Conservation (phyloP, 1,140 invertebrate genomes). For the Drosophila sp. region DNA sequence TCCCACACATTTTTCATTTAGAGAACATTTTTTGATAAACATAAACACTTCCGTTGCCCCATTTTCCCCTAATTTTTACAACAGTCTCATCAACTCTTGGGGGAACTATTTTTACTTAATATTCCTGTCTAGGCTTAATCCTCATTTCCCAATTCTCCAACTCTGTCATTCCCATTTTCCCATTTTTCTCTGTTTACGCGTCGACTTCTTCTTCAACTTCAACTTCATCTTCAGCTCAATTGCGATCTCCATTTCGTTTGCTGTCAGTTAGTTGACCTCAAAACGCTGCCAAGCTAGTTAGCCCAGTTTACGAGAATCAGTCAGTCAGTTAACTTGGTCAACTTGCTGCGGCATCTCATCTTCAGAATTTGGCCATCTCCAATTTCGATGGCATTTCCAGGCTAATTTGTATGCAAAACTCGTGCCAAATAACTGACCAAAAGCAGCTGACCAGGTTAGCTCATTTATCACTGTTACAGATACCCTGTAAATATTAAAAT, state of each 20-base stretch:
- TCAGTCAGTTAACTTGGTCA: slow-evolving; percentile 34
- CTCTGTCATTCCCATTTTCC: slow-evolving; percentile 11
- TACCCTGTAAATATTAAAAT: slow-evolving; percentile 6
- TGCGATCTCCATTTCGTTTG: slow-evolving; percentile 65
- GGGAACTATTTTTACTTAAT: slow-evolving; percentile 72
- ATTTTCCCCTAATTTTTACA: slow-evolving; percentile 13
- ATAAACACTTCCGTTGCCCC: slow-evolving; percentile 73
- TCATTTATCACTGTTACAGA: slow-evolving; percentile 68
- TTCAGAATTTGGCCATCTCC: slow-evolving; percentile 32
- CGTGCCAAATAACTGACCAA: slow-evolving; percentile 65
- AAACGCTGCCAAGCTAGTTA: slow-evolving; percentile 61
- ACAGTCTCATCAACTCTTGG: slow-evolving; percentile 37
- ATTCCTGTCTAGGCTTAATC: slow-evolving; percentile 60
- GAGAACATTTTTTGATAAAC: slow-evolving; percentile 45
- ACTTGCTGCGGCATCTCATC: slow-evolving; percentile 14
- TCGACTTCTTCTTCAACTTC: slow-evolving; percentile 22
- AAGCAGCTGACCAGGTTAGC: slow-evolving; percentile 63
- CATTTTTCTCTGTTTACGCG: neutral
- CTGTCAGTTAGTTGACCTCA: slow-evolving; percentile 71
- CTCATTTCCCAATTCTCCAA: slow-evolving; percentile 18
- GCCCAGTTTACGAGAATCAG: slow-evolving; percentile 62
- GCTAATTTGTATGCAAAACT: slow-evolving; percentile 80
- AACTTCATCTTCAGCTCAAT: too few species aligned
- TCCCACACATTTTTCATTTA: slow-evolving; percentile 19
- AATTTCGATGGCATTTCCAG: slow-evolving; percentile 69